phyloP scores from a whole-genome alignment of 30 jellyfish, hydroid and myxozoan species.

The Aurelia sp. region DNA sequence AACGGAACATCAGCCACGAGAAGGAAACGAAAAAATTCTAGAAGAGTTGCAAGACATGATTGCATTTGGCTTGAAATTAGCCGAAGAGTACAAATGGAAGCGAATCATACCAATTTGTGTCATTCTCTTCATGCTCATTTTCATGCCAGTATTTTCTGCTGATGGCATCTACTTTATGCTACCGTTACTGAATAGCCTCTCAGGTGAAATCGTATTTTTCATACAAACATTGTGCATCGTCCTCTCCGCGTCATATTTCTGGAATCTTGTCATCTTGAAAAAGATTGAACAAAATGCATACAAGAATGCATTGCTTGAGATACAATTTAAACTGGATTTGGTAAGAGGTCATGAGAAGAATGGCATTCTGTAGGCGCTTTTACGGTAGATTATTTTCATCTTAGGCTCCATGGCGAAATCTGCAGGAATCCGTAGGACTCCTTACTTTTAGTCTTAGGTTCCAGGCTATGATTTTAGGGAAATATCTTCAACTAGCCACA shows the following conservation, averaged over 20 bases:
- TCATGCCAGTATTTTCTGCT: slow-evolving; percentile 64
- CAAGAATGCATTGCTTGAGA: slow-evolving; percentile 47
- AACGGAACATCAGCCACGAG: not conserved
- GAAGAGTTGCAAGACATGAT: slow-evolving; percentile 43
- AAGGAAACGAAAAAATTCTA: not conserved
- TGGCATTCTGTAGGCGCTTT: not conserved
- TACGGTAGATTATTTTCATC: too few species aligned
- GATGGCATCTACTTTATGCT: slow-evolving; percentile 60
- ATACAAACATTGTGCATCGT: slow-evolving; percentile 45
- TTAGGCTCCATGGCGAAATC: too few species aligned
- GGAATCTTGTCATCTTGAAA: slow-evolving; percentile 59
- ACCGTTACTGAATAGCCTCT: slow-evolving; percentile 32
- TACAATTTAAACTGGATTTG: slow-evolving; percentile 38
- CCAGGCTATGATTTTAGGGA: too few species aligned
- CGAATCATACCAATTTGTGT: slow-evolving; percentile 43
- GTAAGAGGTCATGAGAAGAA: not conserved
- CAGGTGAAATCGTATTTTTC: slow-evolving; percentile 69
- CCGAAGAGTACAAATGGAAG: slow-evolving; percentile 69
- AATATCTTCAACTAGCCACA: too few species aligned
- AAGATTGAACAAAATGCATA: slow-evolving; percentile 51
- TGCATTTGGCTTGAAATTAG: slow-evolving; percentile 44
- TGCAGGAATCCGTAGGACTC: too few species aligned
- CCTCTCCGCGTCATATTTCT: slow-evolving; percentile 52
- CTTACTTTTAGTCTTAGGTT: too few species aligned
- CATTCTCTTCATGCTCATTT: slow-evolving; percentile 32